phyloP scores from a whole-genome alignment of 2,113 vertebrate genomes.

The Megaceryle torquata region DNA sequence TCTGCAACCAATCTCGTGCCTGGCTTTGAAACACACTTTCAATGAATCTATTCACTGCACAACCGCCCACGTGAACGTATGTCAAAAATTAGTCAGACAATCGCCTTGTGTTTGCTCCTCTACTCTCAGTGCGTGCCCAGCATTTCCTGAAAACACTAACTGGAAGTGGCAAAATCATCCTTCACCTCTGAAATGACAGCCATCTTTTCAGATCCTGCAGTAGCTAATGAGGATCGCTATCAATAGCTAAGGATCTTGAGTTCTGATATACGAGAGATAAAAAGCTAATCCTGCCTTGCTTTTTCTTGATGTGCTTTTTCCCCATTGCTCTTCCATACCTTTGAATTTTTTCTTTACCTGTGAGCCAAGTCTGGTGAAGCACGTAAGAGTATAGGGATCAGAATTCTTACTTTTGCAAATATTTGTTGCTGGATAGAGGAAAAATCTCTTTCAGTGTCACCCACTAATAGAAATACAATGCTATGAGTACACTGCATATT shows the following conservation, averaged over 20 bases:
- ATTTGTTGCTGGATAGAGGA: background rate
- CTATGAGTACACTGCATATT: background rate
- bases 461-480: background rate
- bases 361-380: background rate
- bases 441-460: background rate
- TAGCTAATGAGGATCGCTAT: background rate
- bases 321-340: background rate
- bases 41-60: background rate
- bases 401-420: background rate
- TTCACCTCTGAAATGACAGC: background rate
- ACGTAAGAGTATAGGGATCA: background rate
- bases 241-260: background rate
- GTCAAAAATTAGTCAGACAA: background rate
- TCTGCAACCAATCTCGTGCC: background rate
- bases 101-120: conserved; percentile 5
- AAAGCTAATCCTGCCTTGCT: background rate
- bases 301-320: background rate
- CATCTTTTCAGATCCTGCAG: background rate
- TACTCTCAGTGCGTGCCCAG: background rate
- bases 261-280: background rate
- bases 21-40: background rate
- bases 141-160: background rate
- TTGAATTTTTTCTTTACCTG: background rate
- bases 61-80: background rate
- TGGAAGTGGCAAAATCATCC: background rate